Conservation (phyloP, 1,140 invertebrate genomes). For the Mercenaria mercenaria region DNA sequence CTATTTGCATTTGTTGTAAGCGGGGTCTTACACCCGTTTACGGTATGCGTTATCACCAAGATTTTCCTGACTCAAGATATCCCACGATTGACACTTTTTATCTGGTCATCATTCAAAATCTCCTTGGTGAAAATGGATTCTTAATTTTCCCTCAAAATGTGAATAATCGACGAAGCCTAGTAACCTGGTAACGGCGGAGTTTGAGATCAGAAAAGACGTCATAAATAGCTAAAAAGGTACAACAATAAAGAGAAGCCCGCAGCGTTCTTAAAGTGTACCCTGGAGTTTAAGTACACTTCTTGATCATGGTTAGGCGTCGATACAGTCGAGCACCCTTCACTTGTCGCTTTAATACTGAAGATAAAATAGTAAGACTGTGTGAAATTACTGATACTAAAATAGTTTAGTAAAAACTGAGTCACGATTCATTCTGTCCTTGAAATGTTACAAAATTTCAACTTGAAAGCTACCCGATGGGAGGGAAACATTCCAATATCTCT, state of each 20-base stretch:
- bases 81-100: conserved; percentile 34
- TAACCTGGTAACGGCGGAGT: not conserved
- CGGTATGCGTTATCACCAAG: not conserved
- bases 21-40: not conserved
- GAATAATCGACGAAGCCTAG: not conserved
- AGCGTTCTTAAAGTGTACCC: not conserved
- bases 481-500: too few relatives aligned
- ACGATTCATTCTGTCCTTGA: not conserved
- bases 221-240: conserved; percentile 10
- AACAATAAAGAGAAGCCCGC: not conserved
- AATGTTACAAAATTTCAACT: not conserved
- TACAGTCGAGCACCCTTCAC: not conserved
- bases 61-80: conserved; percentile 12
- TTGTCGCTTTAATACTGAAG: not conserved
- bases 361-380: not conserved
- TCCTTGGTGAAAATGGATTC: conserved; percentile 11
- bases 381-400: not conserved
- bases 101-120: conserved; percentile 34
- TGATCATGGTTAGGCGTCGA: not conserved
- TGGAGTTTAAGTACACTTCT: not conserved
- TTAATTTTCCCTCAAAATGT: conserved; percentile 27
- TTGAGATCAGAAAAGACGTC: not conserved
- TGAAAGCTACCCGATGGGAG: too few relatives aligned
- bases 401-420: not conserved
- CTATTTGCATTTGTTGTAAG: too few relatives aligned